These are phyloP conservation scores for Odontamblyopus rebecca DNA, from an alignment of 2,797 vertebrate species.

Conservation along the genomic window DNA sequence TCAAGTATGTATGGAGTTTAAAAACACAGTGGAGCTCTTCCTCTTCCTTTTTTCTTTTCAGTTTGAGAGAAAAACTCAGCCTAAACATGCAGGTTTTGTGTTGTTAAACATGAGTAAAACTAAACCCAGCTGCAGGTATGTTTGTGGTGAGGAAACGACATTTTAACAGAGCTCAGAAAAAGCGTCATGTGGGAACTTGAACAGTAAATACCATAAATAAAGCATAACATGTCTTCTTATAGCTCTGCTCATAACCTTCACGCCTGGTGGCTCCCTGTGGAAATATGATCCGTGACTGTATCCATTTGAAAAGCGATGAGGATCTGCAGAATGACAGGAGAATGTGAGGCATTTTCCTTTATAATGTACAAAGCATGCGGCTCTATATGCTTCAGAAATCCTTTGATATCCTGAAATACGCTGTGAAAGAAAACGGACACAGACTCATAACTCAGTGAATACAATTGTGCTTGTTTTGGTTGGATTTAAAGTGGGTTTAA, in stretches of 20 bases:
- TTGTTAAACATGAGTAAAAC: too few species aligned
- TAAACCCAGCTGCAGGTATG: too few species aligned
- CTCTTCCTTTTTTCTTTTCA: too few species aligned
- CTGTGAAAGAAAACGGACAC: conserved; percentile 37
- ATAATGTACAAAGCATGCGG: conserved; percentile 21
- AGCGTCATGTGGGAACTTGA: too few species aligned
- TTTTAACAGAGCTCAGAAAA: too few species aligned
- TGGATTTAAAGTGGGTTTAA: not conserved
- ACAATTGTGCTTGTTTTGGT: conserved; percentile 57
- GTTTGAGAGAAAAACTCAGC: too few species aligned
- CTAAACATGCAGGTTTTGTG: too few species aligned
- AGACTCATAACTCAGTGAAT: conserved; percentile 31
- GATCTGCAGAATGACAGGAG: conserved; percentile 20
- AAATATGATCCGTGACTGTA: conserved; percentile 14
- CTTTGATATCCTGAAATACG: conserved; percentile 44
- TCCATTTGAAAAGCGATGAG: conserved; percentile 20
- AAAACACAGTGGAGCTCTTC: too few species aligned
- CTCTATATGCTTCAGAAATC: conserved; percentile 16
- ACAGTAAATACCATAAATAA: not conserved
- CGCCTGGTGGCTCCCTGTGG: not conserved
- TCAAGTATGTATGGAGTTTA: too few species aligned
- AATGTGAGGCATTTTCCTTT: conserved; percentile 30
- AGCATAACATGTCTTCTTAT: not conserved
- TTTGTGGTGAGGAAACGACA: too few species aligned
- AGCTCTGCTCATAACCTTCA: not conserved